phyloP scores from a whole-genome alignment of 1,140 invertebrate species.

The Scaptodrosophila lebanonensis region DNA sequence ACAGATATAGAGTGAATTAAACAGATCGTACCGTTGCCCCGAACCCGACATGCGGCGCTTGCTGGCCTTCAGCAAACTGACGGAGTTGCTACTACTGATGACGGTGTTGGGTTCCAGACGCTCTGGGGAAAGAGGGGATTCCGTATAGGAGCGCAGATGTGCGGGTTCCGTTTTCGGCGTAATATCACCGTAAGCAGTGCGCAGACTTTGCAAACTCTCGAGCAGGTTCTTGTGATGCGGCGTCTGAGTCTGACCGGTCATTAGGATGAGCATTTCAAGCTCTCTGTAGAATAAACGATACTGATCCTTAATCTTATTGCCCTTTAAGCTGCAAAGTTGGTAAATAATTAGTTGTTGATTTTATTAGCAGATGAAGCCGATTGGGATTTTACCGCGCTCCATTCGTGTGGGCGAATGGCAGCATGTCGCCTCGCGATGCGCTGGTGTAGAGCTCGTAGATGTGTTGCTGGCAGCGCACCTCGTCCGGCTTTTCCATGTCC shows the following conservation, averaged over 20 bases:
- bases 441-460: slow-evolving; percentile 89
- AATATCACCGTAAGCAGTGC: slow-evolving; percentile 77
- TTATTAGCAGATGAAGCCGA: background rate
- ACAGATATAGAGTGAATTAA: background rate
- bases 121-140: slow-evolving; percentile 89
- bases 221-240: slow-evolving; percentile 87
- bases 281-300: slow-evolving; percentile 94
- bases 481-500: slow-evolving; percentile 88
- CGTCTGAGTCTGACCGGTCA: slow-evolving; percentile 82
- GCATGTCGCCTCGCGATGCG: slow-evolving; percentile 89
- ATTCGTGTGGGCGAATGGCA: slow-evolving; percentile 82
- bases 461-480: slow-evolving; percentile 91
- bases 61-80: slow-evolving; percentile 67
- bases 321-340: slow-evolving; percentile 12
- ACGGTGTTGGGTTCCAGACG: slow-evolving; percentile 74
- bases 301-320: slow-evolving; percentile 84
- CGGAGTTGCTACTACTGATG: slow-evolving; percentile 57
- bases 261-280: slow-evolving; percentile 88
- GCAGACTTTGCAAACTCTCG: slow-evolving; percentile 89
- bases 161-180: slow-evolving; percentile 80
- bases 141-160: slow-evolving; percentile 82
- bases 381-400: slow-evolving; percentile 78
- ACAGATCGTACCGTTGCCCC: slow-evolving; percentile 45
- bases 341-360: background rate
- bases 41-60: slow-evolving; percentile 77